phyloP scores from a whole-genome alignment of 1,140 invertebrate genomes.

The Drosophila ambigua region DNA sequence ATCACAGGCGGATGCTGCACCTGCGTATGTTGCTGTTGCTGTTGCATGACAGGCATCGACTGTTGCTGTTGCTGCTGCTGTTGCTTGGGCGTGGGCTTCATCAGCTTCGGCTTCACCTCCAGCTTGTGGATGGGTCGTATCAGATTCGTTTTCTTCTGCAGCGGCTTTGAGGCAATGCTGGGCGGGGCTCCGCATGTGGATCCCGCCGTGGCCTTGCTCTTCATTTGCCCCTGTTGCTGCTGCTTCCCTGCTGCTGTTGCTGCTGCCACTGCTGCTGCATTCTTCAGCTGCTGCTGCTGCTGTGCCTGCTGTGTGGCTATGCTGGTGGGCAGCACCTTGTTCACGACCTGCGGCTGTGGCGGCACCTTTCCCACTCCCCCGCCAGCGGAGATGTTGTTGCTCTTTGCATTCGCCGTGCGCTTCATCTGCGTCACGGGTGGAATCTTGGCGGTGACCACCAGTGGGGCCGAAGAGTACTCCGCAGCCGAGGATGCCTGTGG shows the following conservation, averaged over 20 bases:
- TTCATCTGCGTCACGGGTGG: slow-evolving; percentile 71
- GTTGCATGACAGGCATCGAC: not conserved
- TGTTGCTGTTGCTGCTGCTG: slow-evolving; percentile 44
- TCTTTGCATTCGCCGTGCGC: slow-evolving; percentile 27
- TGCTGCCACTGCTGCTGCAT: slow-evolving; percentile 4
- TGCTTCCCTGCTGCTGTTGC: slow-evolving; percentile 25
- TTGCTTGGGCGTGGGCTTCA: slow-evolving; percentile 61
- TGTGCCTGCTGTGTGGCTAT: slow-evolving; percentile 56
- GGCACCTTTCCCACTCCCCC: slow-evolving; percentile 60
- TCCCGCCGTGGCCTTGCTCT: slow-evolving; percentile 39
- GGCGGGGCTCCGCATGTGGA: slow-evolving; percentile 60
- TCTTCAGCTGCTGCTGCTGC: slow-evolving; percentile 26
- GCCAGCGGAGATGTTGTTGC: slow-evolving; percentile 33
- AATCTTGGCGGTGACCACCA: slow-evolving; percentile 68
- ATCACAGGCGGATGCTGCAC: slow-evolving; percentile 22
- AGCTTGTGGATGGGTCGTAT: slow-evolving; percentile 77
- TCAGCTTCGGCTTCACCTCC: slow-evolving; percentile 77
- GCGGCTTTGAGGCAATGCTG: slow-evolving; percentile 72
- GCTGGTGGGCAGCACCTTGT: slow-evolving; percentile 74
- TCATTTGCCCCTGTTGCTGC: slow-evolving; percentile 13
- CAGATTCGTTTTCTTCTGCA: slow-evolving; percentile 72
- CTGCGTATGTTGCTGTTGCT: slow-evolving; percentile 19
- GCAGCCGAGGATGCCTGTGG: slow-evolving; percentile 30
- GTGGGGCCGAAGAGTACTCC: slow-evolving; percentile 51
- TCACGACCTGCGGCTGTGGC: slow-evolving; percentile 72